Percentiles rank a stretch among this genome's conserved stretches.
These are phyloP conservation scores for Platycheirus albimanus DNA, from an alignment of 2,888 invertebrate species.

Conservation along the genomic window DNA sequence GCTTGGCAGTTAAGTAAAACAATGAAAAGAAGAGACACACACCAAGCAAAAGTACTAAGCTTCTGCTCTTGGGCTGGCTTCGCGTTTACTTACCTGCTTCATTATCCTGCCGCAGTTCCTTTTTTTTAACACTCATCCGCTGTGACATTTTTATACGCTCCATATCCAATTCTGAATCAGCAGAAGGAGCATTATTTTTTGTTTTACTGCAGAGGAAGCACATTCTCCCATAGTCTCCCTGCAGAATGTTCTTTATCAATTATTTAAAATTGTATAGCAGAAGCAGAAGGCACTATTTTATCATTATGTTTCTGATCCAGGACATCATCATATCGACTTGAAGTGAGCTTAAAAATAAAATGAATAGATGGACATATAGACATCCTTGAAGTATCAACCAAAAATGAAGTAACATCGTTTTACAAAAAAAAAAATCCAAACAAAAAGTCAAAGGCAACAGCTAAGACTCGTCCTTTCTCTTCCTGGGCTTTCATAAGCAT, in stretches of 20 bases:
- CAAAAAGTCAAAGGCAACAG: constrained; percentile 49
- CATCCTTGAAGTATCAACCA: neutral
- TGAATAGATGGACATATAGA: constrained; percentile 1
- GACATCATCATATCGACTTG: constrained; percentile 14
- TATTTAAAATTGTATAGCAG: constrained; percentile 61
- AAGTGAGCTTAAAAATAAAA: neutral
- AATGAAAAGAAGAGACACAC: constrained; percentile 28
- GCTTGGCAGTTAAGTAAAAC: constrained; percentile 42
- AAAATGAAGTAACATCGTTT: constrained; percentile 35
- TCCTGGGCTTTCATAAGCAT: neutral
- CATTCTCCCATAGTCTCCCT: too few relatives aligned
- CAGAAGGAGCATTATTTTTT: neutral
- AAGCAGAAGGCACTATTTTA: constrained; percentile 26
- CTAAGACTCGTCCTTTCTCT: constrained; percentile 32
- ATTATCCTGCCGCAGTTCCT: constrained; percentile 49
- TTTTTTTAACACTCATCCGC: neutral
- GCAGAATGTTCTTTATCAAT: constrained; percentile 59
- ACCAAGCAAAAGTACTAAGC: constrained; percentile 14
- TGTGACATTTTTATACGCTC: constrained; percentile 8
- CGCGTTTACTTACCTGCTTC: constrained; percentile 63
- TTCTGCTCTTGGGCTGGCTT: neutral
- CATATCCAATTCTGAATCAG: constrained; percentile 43
- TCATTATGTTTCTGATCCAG: constrained; percentile 26
- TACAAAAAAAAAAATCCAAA: neutral
- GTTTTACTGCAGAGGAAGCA: constrained; percentile 6